phyloP scores from a whole-genome alignment of 2,797 vertebrate species.

The Pseudomugil tenellus region DNA sequence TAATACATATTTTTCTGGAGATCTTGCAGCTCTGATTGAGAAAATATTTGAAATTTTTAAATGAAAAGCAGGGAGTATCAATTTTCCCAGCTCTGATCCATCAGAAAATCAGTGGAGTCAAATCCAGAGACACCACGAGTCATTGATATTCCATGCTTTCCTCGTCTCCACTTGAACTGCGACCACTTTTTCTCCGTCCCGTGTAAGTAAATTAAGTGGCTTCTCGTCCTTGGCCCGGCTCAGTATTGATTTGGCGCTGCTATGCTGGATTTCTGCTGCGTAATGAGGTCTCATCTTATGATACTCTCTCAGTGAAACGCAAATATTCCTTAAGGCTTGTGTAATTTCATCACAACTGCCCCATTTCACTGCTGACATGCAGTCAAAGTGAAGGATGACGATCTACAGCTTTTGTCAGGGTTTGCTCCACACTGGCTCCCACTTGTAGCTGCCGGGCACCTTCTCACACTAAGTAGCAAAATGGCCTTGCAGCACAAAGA shows the following conservation, averaged over 20 bases:
- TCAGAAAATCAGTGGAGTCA: conserved; percentile 41
- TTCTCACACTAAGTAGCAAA: conserved; percentile 43
- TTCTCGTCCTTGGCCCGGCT: conserved; percentile 38
- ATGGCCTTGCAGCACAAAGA: conserved; percentile 22
- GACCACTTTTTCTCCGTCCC: conserved; percentile 57
- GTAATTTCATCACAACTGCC: conserved; percentile 73
- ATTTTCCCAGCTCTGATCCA: conserved; percentile 33
- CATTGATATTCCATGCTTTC: conserved; percentile 58
- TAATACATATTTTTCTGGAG: not conserved
- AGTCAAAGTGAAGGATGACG: conserved; percentile 60
- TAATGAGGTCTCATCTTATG: conserved; percentile 76
- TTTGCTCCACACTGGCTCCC: conserved; percentile 42
- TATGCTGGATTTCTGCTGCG: conserved; percentile 70
- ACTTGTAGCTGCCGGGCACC: conserved; percentile 49
- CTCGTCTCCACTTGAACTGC: conserved; percentile 44
- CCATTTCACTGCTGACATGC: conserved; percentile 61
- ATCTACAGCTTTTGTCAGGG: conserved; percentile 60
- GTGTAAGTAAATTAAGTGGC: conserved; percentile 56
- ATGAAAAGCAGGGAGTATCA: conserved; percentile 25
- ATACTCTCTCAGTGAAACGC: conserved; percentile 72
- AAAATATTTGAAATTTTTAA: conserved; percentile 21
- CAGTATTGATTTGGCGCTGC: conserved; percentile 72
- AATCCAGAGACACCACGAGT: conserved; percentile 34
- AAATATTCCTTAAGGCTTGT: conserved; percentile 74
- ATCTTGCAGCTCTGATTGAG: conserved; percentile 16